A percentile compares a stretch with the other conserved stretches of the same genome.
These are phyloP conservation scores for Pteromalus puparum DNA, from an alignment of 1,140 invertebrate species.

Conservation along the genomic window DNA sequence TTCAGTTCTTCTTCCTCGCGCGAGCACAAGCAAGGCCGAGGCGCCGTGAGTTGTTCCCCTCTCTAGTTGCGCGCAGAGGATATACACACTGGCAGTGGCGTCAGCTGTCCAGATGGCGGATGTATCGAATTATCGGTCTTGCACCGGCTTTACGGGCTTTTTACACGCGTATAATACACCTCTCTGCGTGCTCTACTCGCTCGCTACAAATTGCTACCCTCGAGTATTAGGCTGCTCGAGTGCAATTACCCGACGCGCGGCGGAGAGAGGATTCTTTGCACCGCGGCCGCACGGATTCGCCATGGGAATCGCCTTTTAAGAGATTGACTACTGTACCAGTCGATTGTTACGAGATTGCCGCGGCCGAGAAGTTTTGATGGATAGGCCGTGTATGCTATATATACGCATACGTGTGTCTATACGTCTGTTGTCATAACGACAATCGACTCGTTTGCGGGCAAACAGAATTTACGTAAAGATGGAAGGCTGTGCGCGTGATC, in stretches of 20 bases:
- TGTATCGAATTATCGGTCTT: slow-evolving; percentile 43
- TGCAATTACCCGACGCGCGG: not conserved
- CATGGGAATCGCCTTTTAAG: not conserved
- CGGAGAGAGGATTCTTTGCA: not conserved
- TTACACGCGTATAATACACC: slow-evolving; percentile 19
- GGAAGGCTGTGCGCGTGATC: not conserved
- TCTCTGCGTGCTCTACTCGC: not conserved
- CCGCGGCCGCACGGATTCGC: not conserved
- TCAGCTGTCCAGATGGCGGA: slow-evolving; percentile 40
- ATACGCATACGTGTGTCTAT: not conserved
- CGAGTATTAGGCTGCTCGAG: not conserved
- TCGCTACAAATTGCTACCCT: slow-evolving; percentile 6
- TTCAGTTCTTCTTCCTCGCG: not conserved
- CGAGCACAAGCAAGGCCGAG: not conserved
- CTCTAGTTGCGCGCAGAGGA: not conserved
- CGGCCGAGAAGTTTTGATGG: not conserved
- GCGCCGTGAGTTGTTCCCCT: not conserved
- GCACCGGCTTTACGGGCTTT: slow-evolving; percentile 30
- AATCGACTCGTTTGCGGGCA: slow-evolving; percentile 35
- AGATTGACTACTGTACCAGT: not conserved
- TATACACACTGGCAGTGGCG: not conserved
- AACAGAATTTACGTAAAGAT: slow-evolving; percentile 27
- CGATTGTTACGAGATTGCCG: not conserved
- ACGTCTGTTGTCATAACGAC: slow-evolving; percentile 44
- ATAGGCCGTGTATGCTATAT: not conserved